Percentiles rank a stretch among this genome's conserved stretches.
Conservation (phyloP, 2,113 vertebrate genomes). For the Trochalopteron elliotii region DNA sequence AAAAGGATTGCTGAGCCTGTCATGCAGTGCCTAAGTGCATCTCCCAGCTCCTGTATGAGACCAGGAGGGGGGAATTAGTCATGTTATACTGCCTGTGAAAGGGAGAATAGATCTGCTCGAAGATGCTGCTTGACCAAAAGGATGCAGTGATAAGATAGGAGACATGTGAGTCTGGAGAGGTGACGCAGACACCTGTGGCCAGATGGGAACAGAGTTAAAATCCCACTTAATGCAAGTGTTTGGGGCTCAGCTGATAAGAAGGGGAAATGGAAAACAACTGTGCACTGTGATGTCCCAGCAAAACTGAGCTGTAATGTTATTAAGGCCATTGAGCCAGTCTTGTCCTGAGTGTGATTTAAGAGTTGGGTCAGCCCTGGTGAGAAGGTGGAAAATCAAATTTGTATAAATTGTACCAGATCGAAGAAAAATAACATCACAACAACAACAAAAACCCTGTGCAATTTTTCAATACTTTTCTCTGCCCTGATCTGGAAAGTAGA, state of each 20-base stretch:
- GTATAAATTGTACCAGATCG: not conserved
- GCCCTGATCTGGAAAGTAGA: not conserved
- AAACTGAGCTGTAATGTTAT: not conserved
- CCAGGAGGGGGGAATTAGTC: not conserved
- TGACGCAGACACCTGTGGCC: slow-evolving; percentile 8
- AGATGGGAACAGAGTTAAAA: not conserved
- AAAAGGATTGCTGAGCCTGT: not conserved
- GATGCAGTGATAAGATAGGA: slow-evolving; percentile 35
- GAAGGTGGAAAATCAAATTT: not conserved
- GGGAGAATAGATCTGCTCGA: not conserved
- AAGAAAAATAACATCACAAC: not conserved
- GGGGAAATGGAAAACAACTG: slow-evolving; percentile 11
- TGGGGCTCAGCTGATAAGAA: not conserved
- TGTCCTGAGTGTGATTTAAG: not conserved
- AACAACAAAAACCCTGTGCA: not conserved
- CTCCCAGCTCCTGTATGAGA: not conserved
- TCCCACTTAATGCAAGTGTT: not conserved
- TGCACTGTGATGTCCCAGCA: not conserved
- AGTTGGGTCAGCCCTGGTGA: not conserved
- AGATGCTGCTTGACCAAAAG: slow-evolving; percentile 66
- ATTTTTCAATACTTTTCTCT: not conserved
- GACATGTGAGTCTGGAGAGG: not conserved
- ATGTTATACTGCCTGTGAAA: slow-evolving; percentile 19
- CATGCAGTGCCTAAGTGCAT: not conserved
- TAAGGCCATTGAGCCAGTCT: not conserved